A percentile compares a stretch with the other conserved stretches of the same genome.
Evolutionary conservation across 2,888 invertebrate genomes (phyloP).

Genomic region (Gandaritis pyraliata): DNA sequence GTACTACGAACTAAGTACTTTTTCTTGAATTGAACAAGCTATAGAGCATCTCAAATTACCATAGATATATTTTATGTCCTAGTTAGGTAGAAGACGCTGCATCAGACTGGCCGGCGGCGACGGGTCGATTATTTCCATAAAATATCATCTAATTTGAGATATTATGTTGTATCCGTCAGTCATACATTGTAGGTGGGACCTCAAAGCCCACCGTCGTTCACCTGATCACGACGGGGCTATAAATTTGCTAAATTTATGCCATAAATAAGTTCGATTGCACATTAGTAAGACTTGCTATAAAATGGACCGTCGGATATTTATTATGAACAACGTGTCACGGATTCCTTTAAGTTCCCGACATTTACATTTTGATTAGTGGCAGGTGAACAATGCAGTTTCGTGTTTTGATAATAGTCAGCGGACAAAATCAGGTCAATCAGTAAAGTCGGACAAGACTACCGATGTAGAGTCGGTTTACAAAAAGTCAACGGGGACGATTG

Average conservation of each 20-base stretch:
- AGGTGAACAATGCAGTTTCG: background rate
- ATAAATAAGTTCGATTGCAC: slow-evolving; percentile 57
- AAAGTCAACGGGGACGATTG: no score
- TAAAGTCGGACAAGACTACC: no score
- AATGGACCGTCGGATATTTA: slow-evolving; percentile 51
- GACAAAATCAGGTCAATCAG: no score
- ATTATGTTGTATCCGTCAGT: slow-evolving; percentile 13
- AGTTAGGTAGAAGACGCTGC: slow-evolving; percentile 4
- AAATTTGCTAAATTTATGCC: slow-evolving; percentile 49
- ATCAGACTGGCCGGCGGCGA: slow-evolving; percentile 2
- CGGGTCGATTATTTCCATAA: slow-evolving; percentile 11
- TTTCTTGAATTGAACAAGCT: background rate
- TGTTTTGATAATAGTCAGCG: background rate
- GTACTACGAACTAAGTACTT: no score
- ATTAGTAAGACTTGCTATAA: slow-evolving; percentile 53
- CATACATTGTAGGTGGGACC: slow-evolving; percentile 31
- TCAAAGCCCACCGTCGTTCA: slow-evolving; percentile 41
- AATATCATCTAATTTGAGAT: slow-evolving; percentile 14
- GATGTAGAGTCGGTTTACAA: no score
- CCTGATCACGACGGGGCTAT: slow-evolving; percentile 46
- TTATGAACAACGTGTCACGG: slow-evolving; percentile 43
- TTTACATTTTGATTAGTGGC: slow-evolving; percentile 40
- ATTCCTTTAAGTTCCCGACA: slow-evolving; percentile 10
- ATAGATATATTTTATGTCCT: slow-evolving; percentile 2
- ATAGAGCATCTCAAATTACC: background rate